Conservation (phyloP, 2,888 invertebrate species). For the Taphrorychus bicolor region DNA sequence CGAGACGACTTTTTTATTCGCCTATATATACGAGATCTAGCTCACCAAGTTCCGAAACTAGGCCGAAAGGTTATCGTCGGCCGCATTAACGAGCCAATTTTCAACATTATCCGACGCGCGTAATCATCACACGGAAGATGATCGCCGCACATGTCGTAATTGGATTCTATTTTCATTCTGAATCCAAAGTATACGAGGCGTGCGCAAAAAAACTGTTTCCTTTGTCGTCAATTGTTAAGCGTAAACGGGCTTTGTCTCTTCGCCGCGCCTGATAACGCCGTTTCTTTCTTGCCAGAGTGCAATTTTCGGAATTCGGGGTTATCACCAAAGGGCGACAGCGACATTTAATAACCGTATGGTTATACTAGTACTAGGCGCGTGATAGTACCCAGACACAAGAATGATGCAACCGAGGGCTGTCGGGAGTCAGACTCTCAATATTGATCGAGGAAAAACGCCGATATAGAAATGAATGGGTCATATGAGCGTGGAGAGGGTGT, state of each 20-base stretch:
- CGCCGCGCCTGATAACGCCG: too few species aligned
- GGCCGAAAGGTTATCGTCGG: conserved; percentile 3
- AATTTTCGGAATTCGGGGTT: conserved; percentile 2
- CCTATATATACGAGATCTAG: too few species aligned
- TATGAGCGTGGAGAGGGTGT: conserved; percentile 30
- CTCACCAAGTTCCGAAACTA: not conserved
- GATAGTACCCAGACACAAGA: not conserved
- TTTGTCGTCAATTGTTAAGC: not conserved
- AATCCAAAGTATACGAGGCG: not conserved
- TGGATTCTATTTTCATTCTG: not conserved
- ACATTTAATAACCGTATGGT: not conserved
- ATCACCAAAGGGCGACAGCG: not conserved
- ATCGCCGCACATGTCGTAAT: conserved; percentile 1
- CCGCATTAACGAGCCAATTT: not conserved
- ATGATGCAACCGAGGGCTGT: not conserved
- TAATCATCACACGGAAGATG: conserved; percentile 7
- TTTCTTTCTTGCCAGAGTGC: too few species aligned
- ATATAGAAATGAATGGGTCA: conserved; percentile 34
- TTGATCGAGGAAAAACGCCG: conserved; percentile 23
- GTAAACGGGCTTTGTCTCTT: too few species aligned
- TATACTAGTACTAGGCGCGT: not conserved
- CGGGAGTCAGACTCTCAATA: conserved; percentile 22
- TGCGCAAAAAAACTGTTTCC: not conserved
- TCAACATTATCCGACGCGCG: not conserved
- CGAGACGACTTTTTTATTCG: too few species aligned